Base-by-base conservation (phyloP, 2,797 vertebrate species). In the Chelidonichthys spinosus region DNA sequence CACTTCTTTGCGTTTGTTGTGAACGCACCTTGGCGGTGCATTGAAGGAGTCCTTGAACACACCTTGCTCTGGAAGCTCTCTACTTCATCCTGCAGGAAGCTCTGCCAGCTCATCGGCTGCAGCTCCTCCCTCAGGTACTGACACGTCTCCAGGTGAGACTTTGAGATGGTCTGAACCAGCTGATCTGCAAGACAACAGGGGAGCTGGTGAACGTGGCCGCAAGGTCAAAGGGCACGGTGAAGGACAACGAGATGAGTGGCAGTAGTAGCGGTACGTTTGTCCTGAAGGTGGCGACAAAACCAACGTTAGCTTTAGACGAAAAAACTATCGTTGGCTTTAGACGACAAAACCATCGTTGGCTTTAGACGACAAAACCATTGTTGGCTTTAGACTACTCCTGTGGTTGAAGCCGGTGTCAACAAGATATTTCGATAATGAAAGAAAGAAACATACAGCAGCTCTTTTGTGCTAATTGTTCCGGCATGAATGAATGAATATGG, bases 61-160 rank as follows among this genome's bases (percentile, higher is more conserved):
- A 98, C 97, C 96, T 97, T 97, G 89, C 94, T 97, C 93, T 97
- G 96, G 87, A 97, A 98, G 72, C 85, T 93, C 78, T 97, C 96
- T 32, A 96, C 94, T 84, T 98, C 97, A 11, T 96, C 96, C 90
- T 97, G 96, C 33, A 95, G 93, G 81, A 97, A 96, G 50, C 94
- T 95, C 93, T 96, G 96, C 96, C 97, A 97, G 87, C 94, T 97
- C 89, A 96, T 96, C 90, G 96, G 95, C 88, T 97, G 96, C 35
- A 98, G 92, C 85, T 98, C 97, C 90, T 97, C 97, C 89, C 92
- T 93, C 91, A 97, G 93, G 93, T 97, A 97, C 85, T 98, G 97
- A 93, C 97, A 98, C 49, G 97, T 98, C 91, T 98, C 97, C 95
- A 96, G 95, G 85, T 98, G 97, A 14, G 97, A 98, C 87, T 97